A percentile compares a stretch with the other conserved stretches of the same genome.
Evolutionary conservation across 2,113 vertebrate genomes (phyloP).

Genomic region (Dipodomys ordii): DNA sequence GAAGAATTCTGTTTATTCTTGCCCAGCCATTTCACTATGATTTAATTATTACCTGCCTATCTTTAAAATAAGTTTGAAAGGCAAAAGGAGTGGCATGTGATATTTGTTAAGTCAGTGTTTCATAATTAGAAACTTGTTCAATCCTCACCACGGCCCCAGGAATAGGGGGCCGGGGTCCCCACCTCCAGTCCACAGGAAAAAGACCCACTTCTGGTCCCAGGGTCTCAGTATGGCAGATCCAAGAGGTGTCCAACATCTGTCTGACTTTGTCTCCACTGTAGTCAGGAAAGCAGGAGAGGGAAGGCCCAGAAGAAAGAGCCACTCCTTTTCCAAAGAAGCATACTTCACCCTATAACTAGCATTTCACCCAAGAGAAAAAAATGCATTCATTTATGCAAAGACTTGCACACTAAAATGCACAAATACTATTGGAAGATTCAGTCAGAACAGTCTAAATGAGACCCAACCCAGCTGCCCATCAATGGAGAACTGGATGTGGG

Average conservation of each 20-base stretch:
- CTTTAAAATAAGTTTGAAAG: neutral
- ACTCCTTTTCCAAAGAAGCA: neutral
- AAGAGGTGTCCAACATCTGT: neutral
- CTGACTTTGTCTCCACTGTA: neutral
- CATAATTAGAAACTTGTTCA: fast-evolving
- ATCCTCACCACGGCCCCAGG: neutral
- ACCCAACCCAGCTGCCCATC: neutral
- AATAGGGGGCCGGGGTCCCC: no score
- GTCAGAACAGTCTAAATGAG: neutral
- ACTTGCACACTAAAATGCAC: fast-evolving
- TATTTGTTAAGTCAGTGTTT: neutral
- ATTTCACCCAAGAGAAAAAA: neutral
- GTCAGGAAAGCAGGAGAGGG: neutral
- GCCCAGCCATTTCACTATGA: neutral
- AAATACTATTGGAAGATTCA: neutral
- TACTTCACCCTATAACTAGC: neutral
- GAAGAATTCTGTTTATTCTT: neutral
- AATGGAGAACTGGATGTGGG: neutral
- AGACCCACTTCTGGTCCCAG: neutral
- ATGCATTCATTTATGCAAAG: neutral
- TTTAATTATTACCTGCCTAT: neutral
- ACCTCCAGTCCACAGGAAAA: no score
- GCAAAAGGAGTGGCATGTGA: no score
- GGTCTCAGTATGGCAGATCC: neutral
- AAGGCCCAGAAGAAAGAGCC: neutral